These are phyloP conservation scores for Diadema setosum DNA, from an alignment of 35 echinoderm and acorn worm species.

Conservation along the genomic window DNA sequence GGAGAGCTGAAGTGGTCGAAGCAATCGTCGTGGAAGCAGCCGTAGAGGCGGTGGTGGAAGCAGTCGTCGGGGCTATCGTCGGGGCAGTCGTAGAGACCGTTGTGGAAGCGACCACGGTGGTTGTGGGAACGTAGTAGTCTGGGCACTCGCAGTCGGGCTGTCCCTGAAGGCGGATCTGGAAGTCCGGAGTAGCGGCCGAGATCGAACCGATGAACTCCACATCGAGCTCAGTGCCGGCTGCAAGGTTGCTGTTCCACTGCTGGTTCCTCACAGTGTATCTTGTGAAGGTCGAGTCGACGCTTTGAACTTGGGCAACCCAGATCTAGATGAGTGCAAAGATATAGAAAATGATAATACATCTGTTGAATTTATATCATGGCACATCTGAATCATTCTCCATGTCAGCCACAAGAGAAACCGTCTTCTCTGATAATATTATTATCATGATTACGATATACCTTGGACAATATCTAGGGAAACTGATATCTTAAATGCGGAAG, in stretches of 20 bases:
- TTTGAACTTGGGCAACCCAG: background rate
- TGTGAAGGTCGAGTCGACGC: background rate
- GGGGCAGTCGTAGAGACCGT: background rate
- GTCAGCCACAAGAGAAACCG: no score
- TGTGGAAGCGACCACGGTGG: background rate
- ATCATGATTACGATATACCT: no score
- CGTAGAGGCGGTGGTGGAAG: background rate
- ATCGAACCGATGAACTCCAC: background rate
- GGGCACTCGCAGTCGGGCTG: background rate
- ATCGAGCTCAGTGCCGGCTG: background rate
- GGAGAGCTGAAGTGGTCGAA: no score
- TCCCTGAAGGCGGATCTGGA: background rate
- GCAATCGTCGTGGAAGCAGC: background rate
- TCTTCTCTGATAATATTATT: no score
- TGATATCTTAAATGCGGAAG: no score
- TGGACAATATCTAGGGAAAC: no score
- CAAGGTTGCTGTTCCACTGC: background rate
- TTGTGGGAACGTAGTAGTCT: constrained; percentile 8
- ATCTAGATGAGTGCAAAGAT: no score
- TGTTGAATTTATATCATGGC: no score
- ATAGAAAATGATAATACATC: no score
- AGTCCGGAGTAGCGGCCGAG: background rate
- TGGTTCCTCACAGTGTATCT: background rate
- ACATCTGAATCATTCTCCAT: no score
- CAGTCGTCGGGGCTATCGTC: background rate